phyloP scores from a whole-genome alignment of 2,113 vertebrate genomes.

The Macquaria ambigua region DNA sequence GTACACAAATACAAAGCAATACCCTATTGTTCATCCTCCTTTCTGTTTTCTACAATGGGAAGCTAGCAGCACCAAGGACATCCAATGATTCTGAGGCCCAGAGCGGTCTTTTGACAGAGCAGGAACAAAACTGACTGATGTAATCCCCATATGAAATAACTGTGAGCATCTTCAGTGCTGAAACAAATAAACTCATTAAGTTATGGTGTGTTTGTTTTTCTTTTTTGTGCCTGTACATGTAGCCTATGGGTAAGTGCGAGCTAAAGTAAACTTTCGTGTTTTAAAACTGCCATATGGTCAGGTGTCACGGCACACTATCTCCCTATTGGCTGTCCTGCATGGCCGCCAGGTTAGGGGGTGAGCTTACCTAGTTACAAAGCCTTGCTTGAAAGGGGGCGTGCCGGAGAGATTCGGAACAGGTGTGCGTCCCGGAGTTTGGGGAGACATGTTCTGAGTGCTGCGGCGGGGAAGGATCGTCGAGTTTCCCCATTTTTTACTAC shows the following conservation, averaged over 20 bases:
- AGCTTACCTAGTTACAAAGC: no score
- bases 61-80: constrained; percentile 76
- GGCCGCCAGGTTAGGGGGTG: no score
- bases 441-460: no score
- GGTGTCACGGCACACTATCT: no score
- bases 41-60: constrained; percentile 79
- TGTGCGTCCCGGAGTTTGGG: no score
- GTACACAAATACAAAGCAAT: constrained; percentile 93
- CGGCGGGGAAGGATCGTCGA: no score
- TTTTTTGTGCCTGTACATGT: constrained; percentile 27
- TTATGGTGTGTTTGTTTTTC: constrained; percentile 76
- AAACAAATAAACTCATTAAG: constrained; percentile 97
- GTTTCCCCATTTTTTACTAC: no score
- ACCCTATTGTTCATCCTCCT: constrained; percentile 80
- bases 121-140: constrained; percentile 90
- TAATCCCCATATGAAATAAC: constrained; percentile 93
- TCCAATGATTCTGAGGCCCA: constrained; percentile 56
- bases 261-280: background rate
- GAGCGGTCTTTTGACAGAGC: constrained; percentile 83
- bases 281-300: background rate
- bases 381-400: no score
- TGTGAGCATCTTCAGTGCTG: constrained; percentile 96
- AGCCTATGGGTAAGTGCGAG: background rate
- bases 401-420: no score
- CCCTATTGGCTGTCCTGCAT: no score